phyloP scores from a whole-genome alignment of 1,140 invertebrate species.

The Anastrepha ludens region DNA sequence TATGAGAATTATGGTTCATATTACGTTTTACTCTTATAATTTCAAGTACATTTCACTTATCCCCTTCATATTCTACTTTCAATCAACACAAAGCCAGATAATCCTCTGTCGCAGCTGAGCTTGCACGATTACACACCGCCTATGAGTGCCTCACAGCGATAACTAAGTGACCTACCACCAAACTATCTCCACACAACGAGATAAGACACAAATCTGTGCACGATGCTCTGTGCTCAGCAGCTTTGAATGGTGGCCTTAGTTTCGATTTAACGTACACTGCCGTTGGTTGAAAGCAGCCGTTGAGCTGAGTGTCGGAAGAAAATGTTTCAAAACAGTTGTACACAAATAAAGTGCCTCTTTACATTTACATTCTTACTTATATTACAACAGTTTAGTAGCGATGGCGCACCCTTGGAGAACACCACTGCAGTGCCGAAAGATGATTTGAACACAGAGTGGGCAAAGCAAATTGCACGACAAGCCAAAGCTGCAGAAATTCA shows the following conservation, averaged over 20 bases:
- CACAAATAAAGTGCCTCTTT: background rate
- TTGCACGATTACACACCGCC: background rate
- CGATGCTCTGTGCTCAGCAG: background rate
- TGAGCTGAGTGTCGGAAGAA: background rate
- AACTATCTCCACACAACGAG: slow-evolving; percentile 1
- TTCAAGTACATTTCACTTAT: too few relatives aligned
- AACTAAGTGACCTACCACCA: background rate
- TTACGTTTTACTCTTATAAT: too few relatives aligned
- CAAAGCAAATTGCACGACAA: slow-evolving; percentile 60
- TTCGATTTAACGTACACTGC: background rate
- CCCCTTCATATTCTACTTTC: too few relatives aligned
- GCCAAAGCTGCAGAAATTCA: slow-evolving; percentile 67
- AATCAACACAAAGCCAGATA: background rate
- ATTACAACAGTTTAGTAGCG: background rate
- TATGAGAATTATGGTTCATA: too few relatives aligned
- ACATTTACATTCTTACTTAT: background rate
- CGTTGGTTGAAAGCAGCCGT: background rate
- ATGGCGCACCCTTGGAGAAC: background rate
- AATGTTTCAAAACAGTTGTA: background rate
- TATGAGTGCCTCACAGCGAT: background rate
- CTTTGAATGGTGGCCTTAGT: background rate
- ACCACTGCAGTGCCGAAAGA: slow-evolving; percentile 46
- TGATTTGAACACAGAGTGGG: slow-evolving; percentile 62
- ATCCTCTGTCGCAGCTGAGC: background rate
- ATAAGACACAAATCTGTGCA: background rate